These are phyloP conservation scores for Glyptemys insculpta DNA, from an alignment of 2,797 vertebrate genomes.

Conservation along the genomic window DNA sequence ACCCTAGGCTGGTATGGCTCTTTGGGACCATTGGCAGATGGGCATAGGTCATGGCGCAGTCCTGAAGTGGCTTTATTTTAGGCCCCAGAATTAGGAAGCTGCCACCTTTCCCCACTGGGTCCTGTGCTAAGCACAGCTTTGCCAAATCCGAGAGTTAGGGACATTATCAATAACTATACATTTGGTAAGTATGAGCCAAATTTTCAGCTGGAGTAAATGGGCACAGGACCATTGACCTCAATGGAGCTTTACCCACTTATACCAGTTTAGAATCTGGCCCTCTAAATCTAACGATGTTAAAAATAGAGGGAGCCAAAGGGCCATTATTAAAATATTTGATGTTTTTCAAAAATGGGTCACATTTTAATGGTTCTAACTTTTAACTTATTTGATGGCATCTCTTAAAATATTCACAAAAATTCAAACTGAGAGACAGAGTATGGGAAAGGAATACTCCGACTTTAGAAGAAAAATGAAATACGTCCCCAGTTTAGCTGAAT, in stretches of 20 bases:
- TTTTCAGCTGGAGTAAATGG: neutral
- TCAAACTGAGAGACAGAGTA: neutral
- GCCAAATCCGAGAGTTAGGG: neutral
- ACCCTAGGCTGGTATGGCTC: neutral
- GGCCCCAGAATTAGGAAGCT: neutral
- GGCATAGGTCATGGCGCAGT: neutral
- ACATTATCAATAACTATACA: neutral
- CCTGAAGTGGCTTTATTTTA: neutral
- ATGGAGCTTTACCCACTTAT: neutral
- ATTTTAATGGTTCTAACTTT: neutral
- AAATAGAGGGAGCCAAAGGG: neutral
- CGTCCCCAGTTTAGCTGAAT: neutral
- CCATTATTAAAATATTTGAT: neutral
- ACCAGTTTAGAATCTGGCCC: neutral
- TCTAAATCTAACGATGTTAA: neutral
- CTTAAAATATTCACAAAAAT: neutral
- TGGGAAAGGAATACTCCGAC: neutral
- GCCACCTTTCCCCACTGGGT: neutral
- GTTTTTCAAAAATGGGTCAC: neutral
- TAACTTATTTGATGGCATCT: neutral
- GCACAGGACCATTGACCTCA: neutral
- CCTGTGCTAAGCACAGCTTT: neutral
- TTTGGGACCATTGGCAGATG: neutral
- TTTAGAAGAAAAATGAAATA: neutral
- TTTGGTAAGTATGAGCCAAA: neutral